These are phyloP conservation scores for Lochmaea crataegi DNA, from an alignment of 2,888 invertebrate species.

Conservation along the genomic window DNA sequence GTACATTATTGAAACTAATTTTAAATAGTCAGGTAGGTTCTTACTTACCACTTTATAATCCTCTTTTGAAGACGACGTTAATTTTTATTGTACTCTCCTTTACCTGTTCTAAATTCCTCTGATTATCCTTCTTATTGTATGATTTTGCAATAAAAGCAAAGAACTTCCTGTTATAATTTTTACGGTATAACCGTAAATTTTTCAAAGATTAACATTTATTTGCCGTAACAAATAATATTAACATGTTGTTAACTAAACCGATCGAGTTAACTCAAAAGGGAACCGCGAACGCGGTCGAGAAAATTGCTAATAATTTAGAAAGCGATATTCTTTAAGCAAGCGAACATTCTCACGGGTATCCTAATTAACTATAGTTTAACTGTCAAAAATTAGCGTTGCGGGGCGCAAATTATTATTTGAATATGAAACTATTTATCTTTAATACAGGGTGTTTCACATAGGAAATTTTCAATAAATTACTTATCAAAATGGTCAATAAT, in stretches of 20 bases:
- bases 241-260: neutral
- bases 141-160: conserved; percentile 6
- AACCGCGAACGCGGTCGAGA: neutral
- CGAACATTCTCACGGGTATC: neutral
- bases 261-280: neutral
- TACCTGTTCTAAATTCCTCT: neutral
- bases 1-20: no score
- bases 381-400: neutral
- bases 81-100: neutral
- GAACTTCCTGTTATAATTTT: conserved; percentile 12
- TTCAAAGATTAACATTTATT: conserved; percentile 1
- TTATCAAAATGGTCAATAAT: no score
- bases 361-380: neutral
- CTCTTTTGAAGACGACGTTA: neutral
- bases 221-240: neutral
- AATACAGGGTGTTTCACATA: no score
- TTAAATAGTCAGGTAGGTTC: no score
- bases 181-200: neutral
- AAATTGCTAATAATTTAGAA: neutral
- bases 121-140: conserved; percentile 2
- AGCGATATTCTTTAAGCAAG: neutral
- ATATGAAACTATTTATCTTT: neutral
- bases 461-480: no score
- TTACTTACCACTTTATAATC: no score
- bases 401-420: neutral